Evolutionary conservation across 2,797 vertebrate species (phyloP), one percentile per base, ranked within the genome.

Genomic region (Pampus argenteus): DNA sequence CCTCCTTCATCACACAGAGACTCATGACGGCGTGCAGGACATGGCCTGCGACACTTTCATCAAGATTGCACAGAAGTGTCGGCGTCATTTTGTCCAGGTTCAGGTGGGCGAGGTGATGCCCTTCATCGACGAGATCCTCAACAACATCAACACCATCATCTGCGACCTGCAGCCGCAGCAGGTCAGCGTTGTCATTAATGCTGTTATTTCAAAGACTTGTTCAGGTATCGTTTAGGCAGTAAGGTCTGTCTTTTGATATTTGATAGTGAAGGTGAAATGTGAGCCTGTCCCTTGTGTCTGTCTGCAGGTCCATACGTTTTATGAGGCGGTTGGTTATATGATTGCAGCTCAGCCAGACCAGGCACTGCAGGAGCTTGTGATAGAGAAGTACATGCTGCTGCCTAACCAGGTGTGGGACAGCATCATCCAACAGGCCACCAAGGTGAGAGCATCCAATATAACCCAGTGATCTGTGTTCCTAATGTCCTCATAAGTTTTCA

Each of bases 1-100:
- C 3, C 2, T 2, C 49, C 20, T 34, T 63, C 5, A 0, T 52
- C 0, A 1, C 91, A 2, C 79, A 99, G 97, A 98, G 93, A 99
- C 97, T 17, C 97, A 99, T 0, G 97, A 99, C 56, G 97, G 97
- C 0, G 97, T 99, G 25, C 97, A 98, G 92, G 97, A 99, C 87
- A 99, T 99, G 97, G 97, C 97, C n/a, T 99, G 97, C 61, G 97
- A 99, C 90, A 99, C 97, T 29, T 98, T 99, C 90, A 99, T 99
- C 81, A 99, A 99, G 94, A 99, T 98, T 49, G 97, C 97, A 23
- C 97, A 98, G 25, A 99, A 99, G 90, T 99, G 97, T 88, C 94
- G 97, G 23, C 95, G 97, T 3, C 97, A 99, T 71, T 99, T 99
- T 28, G 96, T 98, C 68, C 97, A 99, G 88, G 97, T 99, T 40